Percentiles rank a stretch among this genome's conserved stretches.
Evolutionary conservation across 2,113 vertebrate species (phyloP).

Genomic region (Rhea americana): DNA sequence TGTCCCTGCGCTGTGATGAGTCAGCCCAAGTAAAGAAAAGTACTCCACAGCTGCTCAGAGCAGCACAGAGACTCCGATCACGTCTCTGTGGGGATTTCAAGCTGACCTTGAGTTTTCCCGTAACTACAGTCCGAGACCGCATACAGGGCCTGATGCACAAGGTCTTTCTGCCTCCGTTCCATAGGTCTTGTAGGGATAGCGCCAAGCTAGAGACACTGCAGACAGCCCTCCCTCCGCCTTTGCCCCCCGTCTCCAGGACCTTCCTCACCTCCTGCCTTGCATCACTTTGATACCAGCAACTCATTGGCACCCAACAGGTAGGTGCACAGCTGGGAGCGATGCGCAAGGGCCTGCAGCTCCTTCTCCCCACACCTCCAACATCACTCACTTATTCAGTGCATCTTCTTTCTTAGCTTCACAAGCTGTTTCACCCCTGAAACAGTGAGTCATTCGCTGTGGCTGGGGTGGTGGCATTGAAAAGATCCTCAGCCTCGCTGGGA

Average conservation of each 20-base stretch:
- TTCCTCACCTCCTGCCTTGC: background rate
- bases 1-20: background rate
- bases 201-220: background rate
- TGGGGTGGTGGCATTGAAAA: background rate
- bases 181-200: background rate
- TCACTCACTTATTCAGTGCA: fast-evolving
- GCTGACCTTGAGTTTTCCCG: background rate
- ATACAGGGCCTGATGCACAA: background rate
- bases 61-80: fast-evolving
- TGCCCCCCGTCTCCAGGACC: background rate
- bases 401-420: background rate
- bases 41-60: fast-evolving
- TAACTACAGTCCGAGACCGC: fast-evolving
- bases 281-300: fast-evolving
- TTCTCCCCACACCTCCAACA: background rate
- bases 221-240: background rate
- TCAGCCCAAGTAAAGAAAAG: background rate
- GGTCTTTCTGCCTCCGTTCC: background rate
- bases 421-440: background rate
- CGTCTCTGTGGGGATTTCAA: background rate
- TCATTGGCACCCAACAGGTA: fast-evolving
- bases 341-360: background rate
- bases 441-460: background rate
- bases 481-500: background rate
- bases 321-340: background rate